A percentile compares a stretch with the other conserved stretches of the same genome.
These are phyloP conservation scores for Neolamprologus falcicula DNA, from an alignment of 2,113 vertebrate genomes.

Conservation along the genomic window DNA sequence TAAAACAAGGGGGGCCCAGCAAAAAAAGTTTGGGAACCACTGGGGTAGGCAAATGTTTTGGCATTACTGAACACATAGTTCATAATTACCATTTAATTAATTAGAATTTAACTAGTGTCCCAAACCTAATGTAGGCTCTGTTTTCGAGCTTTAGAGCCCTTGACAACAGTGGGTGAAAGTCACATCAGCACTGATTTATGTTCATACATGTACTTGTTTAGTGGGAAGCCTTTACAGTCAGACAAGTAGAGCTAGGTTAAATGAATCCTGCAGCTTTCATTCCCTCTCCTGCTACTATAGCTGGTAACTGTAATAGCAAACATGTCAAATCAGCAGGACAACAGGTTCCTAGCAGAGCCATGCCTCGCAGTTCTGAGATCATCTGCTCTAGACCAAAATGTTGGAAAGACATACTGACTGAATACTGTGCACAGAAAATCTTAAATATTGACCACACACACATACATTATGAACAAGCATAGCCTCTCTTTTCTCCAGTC, in stretches of 20 bases:
- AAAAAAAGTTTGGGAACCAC: too few relatives aligned
- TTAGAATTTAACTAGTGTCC: neutral
- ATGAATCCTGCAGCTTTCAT: neutral
- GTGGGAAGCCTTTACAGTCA: neutral
- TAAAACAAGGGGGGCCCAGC: too few relatives aligned
- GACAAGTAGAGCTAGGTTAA: neutral
- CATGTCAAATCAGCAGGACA: neutral
- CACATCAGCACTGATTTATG: neutral
- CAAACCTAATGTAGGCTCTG: neutral
- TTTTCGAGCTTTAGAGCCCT: neutral
- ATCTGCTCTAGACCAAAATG: neutral
- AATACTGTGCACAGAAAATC: neutral
- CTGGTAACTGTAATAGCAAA: neutral
- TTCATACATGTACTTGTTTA: neutral
- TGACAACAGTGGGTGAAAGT: neutral
- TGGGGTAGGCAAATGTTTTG: neutral
- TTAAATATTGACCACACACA: neutral
- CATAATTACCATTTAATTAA: neutral
- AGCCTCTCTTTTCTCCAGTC: neutral
- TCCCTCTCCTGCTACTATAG: neutral
- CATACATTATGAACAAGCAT: too few relatives aligned
- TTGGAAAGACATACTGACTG: neutral
- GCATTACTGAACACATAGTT: neutral
- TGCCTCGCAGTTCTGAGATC: neutral
- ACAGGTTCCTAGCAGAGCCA: neutral